Percentiles rank a stretch among this genome's conserved stretches.
Evolutionary conservation across 2,113 vertebrate species (phyloP).

Genomic region (Petroica traversi): DNA sequence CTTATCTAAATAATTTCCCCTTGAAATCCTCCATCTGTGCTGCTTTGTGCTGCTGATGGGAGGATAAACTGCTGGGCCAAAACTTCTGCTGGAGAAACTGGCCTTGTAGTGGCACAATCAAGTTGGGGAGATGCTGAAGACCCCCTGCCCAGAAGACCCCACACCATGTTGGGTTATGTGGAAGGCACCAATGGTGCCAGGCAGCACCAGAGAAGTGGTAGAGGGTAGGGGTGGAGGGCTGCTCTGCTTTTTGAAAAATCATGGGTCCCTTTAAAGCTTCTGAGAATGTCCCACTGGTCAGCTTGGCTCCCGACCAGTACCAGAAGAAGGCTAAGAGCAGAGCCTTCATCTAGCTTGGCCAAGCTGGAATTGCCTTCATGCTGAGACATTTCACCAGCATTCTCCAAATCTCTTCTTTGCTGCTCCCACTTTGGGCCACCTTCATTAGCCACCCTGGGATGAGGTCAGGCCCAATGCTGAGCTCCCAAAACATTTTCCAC

Average conservation of each 20-base stretch:
- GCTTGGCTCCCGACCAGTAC: background rate
- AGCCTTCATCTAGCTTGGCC: background rate
- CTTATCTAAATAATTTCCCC: constrained; percentile 57
- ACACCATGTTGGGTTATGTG: rapidly evolving
- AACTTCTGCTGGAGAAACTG: background rate
- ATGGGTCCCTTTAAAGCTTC: background rate
- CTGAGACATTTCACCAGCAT: background rate
- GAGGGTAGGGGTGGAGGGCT: background rate
- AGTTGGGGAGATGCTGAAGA: background rate
- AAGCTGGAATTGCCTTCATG: background rate
- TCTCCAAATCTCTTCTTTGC: background rate
- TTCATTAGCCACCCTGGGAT: background rate
- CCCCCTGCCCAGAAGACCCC: background rate
- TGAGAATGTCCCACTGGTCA: background rate
- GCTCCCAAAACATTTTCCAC: background rate
- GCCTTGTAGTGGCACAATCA: background rate
- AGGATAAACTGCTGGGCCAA: background rate
- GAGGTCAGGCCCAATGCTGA: background rate
- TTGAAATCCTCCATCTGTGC: constrained; percentile 45
- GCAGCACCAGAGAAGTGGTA: background rate
- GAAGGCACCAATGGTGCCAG: background rate
- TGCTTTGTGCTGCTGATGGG: background rate
- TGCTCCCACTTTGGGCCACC: background rate
- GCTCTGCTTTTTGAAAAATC: background rate
- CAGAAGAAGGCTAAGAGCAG: background rate